Base-by-base conservation (phyloP, 2,888 invertebrate genomes). In the Bugula neritina region DNA sequence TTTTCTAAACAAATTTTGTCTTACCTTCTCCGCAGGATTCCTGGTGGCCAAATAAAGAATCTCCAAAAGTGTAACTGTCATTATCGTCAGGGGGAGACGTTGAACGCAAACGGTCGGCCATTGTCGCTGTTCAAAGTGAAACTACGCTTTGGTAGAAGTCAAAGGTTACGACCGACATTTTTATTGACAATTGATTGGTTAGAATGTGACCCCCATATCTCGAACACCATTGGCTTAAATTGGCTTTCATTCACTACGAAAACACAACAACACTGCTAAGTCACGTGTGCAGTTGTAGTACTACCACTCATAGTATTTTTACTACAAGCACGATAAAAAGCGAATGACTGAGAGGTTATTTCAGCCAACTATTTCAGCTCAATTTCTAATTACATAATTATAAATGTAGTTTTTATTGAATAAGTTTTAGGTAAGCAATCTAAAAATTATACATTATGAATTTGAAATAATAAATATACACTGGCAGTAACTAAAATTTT, bases 101-200 rank as follows among this genome's bases (percentile, higher is more conserved):
- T n/a, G 55, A 55, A 55, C 55, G 25, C 55, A 55, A 55, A 55
- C 29, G 27, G 63, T 63, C 63, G 5, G 63, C 21, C 63, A 63
- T 63, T 34, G 21, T 63, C 31, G n/a, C 57, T 5, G n/a, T 25
- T 1, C 63, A 27, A 27, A 43, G 17, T 5, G 43, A 43, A 43
- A 43, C 43, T 43, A 43, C 43, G 43, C 43, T 10, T 43, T 43
- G 5, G 5, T 43, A 43, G 43, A 43, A 43, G 43, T 43, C 17
- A 5, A 43, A 43, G 43, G 43, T 43, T 17, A 43, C 17, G 10
- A 43, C 43, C 43, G 17, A 43, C 43, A 43, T 43, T 17, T n/a
- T n/a, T 43, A 43, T 17, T 10, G 17, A 43, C 43, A 43, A 43
- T 43, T 43, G 43, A 43, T 43, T 43, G 43, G 43, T 43, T 43